These are phyloP conservation scores for Anas bahamensis DNA, from an alignment of 2,797 vertebrate species.

Conservation along the genomic window DNA sequence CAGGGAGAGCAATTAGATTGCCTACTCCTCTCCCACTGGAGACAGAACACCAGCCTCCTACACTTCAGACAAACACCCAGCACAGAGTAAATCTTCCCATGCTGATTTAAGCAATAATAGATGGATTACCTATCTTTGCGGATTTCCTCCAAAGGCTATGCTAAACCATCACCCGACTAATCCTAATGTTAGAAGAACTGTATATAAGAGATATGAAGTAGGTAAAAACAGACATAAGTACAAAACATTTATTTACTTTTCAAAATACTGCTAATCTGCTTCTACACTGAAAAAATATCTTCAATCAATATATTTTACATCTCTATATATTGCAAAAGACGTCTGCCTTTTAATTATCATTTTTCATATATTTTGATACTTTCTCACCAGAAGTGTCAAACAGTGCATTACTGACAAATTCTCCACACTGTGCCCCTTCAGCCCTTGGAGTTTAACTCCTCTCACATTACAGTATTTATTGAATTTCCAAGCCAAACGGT, in stretches of 20 bases:
- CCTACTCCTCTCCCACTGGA: conserved; percentile 5
- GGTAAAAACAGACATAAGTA: neutral
- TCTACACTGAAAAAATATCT: neutral
- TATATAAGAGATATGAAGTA: neutral
- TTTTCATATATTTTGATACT: conserved; percentile 44
- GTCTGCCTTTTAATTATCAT: conserved; percentile 55
- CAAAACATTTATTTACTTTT: neutral
- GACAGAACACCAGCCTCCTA: conserved; percentile 31
- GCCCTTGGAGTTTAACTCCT: conserved; percentile 88
- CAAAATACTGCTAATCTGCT: neutral
- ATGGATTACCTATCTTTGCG: neutral
- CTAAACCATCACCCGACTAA: neutral
- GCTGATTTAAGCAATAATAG: conserved; percentile 20
- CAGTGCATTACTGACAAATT: conserved; percentile 78
- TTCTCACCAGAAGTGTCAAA: conserved; percentile 72
- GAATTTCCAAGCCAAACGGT: conserved; percentile 91
- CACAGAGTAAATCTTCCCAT: neutral
- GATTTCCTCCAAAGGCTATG: neutral
- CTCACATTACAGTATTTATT: conserved; percentile 94
- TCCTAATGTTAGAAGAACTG: neutral
- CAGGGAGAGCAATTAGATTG: conserved; percentile 35
- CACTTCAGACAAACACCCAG: neutral
- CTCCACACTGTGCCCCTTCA: conserved; percentile 77
- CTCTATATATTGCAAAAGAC: neutral
- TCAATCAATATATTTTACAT: neutral